These are phyloP conservation scores for Phengaris arion DNA, from an alignment of 2,888 invertebrate species.

Conservation along the genomic window DNA sequence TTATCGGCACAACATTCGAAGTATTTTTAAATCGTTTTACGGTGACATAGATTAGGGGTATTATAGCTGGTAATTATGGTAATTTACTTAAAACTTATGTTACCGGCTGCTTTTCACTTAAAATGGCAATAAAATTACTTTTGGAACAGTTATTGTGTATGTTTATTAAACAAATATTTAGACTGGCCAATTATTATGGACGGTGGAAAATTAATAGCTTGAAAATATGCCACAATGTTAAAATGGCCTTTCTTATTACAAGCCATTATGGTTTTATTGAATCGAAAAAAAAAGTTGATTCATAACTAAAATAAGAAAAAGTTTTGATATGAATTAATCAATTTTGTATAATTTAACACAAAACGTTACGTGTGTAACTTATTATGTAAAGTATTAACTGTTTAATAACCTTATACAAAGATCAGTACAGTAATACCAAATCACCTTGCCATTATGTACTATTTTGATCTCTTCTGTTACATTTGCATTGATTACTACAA, in stretches of 20 bases:
- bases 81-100: conserved; percentile 32
- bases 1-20: conserved; percentile 28
- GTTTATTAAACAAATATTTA: conserved; percentile 22
- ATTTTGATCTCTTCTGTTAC: no score
- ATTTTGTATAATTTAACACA: no score
- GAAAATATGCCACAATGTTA: conserved; percentile 1
- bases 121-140: conserved; percentile 26
- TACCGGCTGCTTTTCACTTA: conserved; percentile 13
- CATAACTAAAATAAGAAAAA: no score
- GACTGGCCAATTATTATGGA: conserved; percentile 19
- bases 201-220: conserved; percentile 9
- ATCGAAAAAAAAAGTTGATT: no score
- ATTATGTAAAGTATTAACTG: no score
- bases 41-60: conserved; percentile 38
- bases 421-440: no score
- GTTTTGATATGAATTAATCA: no score
- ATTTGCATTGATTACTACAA: no score
- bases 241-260: not conserved
- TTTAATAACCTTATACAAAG: no score
- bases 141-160: conserved; percentile 20
- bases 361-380: no score
- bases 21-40: conserved; percentile 33
- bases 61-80: conserved; percentile 39
- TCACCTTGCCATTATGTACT: no score
- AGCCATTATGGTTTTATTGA: not conserved